A percentile compares a stretch with the other conserved stretches of the same genome.
Evolutionary conservation across 2,888 invertebrate species (phyloP).

Genomic region (Drosophila kokeensis): DNA sequence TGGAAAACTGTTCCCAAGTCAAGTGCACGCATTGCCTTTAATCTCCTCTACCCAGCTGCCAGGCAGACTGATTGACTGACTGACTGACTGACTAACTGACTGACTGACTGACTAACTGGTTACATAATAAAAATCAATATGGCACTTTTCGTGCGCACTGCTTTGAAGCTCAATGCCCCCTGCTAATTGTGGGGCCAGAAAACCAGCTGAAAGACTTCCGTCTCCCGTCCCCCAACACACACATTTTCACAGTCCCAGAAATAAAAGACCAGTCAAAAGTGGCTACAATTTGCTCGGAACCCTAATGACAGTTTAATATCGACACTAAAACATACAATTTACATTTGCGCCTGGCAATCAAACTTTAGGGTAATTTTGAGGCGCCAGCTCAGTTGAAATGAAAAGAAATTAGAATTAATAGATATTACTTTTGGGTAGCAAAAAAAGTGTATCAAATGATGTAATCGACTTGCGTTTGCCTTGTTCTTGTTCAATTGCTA

Average conservation of each 20-base stretch:
- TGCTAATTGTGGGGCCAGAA: constrained; percentile 42
- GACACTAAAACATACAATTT: constrained; percentile 37
- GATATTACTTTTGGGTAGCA: background rate
- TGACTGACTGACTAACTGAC: constrained; percentile 19
- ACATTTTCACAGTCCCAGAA: constrained; percentile 19
- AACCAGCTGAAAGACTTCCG: background rate
- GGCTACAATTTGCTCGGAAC: constrained; percentile 21
- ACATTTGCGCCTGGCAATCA: constrained; percentile 26
- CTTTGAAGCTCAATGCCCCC: constrained; percentile 44
- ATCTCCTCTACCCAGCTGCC: constrained; percentile 21
- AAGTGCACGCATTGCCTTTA: constrained; percentile 59
- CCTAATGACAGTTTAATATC: constrained; percentile 55
- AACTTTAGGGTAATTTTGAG: constrained; percentile 11
- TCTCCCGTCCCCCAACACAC: background rate
- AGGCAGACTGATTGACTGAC: constrained; percentile 6
- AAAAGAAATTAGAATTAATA: constrained; percentile 2
- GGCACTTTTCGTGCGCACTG: constrained; percentile 40
- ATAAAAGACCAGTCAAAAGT: constrained; percentile 34
- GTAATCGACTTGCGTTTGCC: background rate
- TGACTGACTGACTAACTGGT: constrained; percentile 25
- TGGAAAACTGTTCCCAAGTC: constrained; percentile 37
- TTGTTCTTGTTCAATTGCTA: background rate
- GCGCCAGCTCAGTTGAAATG: background rate
- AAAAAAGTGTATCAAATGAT: background rate
- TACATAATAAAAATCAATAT: constrained; percentile 67